These are phyloP conservation scores for Eubasilissa regina DNA, from an alignment of 1,140 invertebrate genomes.

Conservation along the genomic window DNA sequence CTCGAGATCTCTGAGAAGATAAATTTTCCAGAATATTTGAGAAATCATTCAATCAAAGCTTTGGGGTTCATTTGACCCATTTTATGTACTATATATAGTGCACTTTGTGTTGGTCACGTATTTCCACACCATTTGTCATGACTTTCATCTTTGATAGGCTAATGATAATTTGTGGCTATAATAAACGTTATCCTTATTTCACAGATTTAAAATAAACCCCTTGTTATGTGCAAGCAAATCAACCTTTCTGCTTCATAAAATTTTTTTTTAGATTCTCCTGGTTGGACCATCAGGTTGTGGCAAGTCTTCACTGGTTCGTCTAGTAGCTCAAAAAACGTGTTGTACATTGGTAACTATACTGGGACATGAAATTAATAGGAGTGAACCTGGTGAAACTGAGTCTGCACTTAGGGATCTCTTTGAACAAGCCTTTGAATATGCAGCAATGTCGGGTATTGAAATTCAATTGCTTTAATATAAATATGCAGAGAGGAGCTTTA, in stretches of 20 bases:
- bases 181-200: not conserved
- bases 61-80: too few species aligned
- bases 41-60: too few species aligned
- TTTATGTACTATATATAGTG: too few species aligned
- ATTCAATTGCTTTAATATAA: too few species aligned
- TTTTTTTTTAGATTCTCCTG: slow-evolving; percentile 54
- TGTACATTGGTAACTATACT: slow-evolving; percentile 49
- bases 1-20: too few species aligned
- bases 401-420: slow-evolving; percentile 65
- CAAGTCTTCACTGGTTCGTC: slow-evolving; percentile 52
- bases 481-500: not conserved
- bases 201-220: not conserved
- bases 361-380: slow-evolving; percentile 50
- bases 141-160: too few species aligned
- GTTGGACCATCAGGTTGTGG: slow-evolving; percentile 58
- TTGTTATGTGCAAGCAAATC: not conserved
- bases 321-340: slow-evolving; percentile 46
- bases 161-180: too few species aligned
- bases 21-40: too few species aligned
- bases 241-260: too few species aligned
- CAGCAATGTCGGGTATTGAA: slow-evolving; percentile 59
- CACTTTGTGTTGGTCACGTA: too few species aligned
- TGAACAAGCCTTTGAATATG: slow-evolving; percentile 63
- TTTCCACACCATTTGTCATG: too few species aligned
- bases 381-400: slow-evolving; percentile 68